A percentile compares a stretch with the other conserved stretches of the same genome.
Evolutionary conservation across 1,140 invertebrate genomes (phyloP).

Genomic region (Ptiloglossa arizonensis): DNA sequence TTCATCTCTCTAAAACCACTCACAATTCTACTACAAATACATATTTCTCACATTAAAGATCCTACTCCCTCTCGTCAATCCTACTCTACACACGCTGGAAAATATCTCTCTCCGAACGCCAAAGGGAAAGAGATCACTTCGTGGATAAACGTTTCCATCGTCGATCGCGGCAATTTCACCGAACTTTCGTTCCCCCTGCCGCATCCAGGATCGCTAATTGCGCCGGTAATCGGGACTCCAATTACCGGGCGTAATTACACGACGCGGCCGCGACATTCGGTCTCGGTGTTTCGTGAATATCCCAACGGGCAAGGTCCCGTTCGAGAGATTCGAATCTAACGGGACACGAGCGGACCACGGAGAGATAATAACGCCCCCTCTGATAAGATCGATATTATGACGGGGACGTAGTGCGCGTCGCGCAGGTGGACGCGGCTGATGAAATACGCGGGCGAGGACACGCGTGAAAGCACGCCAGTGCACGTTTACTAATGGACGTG

Average conservation of each 20-base stretch:
- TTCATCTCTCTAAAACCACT: too few species aligned
- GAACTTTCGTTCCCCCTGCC: constrained; percentile 12
- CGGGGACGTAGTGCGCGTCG: constrained; percentile 19
- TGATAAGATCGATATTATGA: constrained; percentile 68
- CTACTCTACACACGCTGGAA: too few species aligned
- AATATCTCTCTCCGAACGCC: too few species aligned
- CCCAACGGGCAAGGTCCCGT: constrained; percentile 46
- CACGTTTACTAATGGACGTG: constrained; percentile 39
- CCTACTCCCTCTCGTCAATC: too few species aligned
- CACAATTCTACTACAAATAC: too few species aligned
- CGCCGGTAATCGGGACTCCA: constrained; percentile 41
- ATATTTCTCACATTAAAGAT: too few species aligned
- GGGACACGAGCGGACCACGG: constrained; percentile 44
- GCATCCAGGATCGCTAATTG: constrained; percentile 37
- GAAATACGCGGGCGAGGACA: constrained; percentile 56
- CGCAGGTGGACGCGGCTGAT: constrained; percentile 48
- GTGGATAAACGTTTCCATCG: too few species aligned
- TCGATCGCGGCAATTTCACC: constrained; percentile 1
- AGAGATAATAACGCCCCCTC: constrained; percentile 56
- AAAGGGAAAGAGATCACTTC: too few species aligned
- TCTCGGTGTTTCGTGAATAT: constrained; percentile 26
- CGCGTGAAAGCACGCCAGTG: constrained; percentile 51
- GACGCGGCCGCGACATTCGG: constrained; percentile 30
- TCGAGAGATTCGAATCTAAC: constrained; percentile 62
- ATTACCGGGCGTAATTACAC: constrained; percentile 55